Evolutionary conservation across 1,140 invertebrate genomes (phyloP), one percentile per base, ranked within the genome.

Genomic region (Solen grandis): DNA sequence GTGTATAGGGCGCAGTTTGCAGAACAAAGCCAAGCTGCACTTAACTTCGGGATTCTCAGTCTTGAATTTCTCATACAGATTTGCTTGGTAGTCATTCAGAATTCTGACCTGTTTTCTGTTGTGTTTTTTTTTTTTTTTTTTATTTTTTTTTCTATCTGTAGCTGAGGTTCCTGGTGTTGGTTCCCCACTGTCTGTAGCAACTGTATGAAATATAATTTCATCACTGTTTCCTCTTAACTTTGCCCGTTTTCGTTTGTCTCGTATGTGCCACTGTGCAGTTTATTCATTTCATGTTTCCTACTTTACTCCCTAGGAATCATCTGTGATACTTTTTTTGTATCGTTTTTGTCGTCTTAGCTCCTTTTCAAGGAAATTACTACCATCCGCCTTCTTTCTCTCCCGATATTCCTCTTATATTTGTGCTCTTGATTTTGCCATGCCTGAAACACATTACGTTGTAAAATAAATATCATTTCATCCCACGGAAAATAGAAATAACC

Each of bases 331-430:
- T n/a, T n/a, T 31, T 65, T 38, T 35, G 36, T 65, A 65, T 36
- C 41, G 27, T 25, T 19, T 65, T 31, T 65, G 62, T 38, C 62
- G 33, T 19, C 8, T 35, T 36, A 19, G 31, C 41, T 65, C 62
- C 22, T 65, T 63, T 65, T 36, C 62, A 16, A 65, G 62, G 62
- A 65, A 65, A 14, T 29, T 65, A 65, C 62, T 65, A 62, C 31
- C 31, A 25, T 19, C 16, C 29, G 22, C n/a, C 31, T 62, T 62
- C 31, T 62, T 2, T 31, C 59, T 62, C 31, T 62, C 59, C 31
- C 59, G 59, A 31, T 62, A 62, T 29, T 62, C n/a, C 59, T 29
- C n/a, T 16, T 65, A 36, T 35, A 65, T 65, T 5, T 65, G 10
- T 16, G 62, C 62, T 65, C 62, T 65, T 65, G 62, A 5, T 36